Conservation (phyloP, 2,113 vertebrate species). For the Uria lomvia region DNA sequence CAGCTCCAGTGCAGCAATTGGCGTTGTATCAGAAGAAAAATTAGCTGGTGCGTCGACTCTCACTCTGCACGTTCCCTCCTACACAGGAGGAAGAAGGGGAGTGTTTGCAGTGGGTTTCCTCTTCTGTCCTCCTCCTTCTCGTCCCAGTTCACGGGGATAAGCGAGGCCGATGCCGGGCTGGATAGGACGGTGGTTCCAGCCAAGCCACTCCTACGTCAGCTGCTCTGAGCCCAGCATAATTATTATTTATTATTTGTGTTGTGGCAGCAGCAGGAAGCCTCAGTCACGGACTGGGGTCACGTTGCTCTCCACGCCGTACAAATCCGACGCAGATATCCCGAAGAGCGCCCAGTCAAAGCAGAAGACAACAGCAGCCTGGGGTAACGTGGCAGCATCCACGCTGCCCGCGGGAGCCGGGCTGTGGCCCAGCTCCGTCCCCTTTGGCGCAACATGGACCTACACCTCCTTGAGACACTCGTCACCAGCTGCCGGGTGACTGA, state of each 20-base stretch:
- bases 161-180: neutral
- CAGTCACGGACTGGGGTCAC: neutral
- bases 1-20: neutral
- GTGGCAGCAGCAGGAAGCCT: neutral
- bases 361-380: neutral
- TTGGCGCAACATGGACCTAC: fast-evolving
- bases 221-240: neutral
- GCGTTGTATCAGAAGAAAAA: neutral
- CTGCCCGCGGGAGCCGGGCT: neutral
- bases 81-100: neutral
- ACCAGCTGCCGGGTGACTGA: neutral
- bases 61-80: neutral
- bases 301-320: neutral
- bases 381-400: neutral
- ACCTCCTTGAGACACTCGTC: neutral
- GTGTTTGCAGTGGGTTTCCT: constrained; percentile 3
- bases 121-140: neutral
- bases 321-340: fast-evolving
- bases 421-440: neutral
- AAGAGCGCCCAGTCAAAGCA: neutral
- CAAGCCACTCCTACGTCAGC: constrained; percentile 30
- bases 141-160: neutral
- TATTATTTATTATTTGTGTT: neutral
- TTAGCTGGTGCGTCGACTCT: neutral
- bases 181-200: neutral